Evolutionary conservation across 2,113 vertebrate genomes (phyloP), one percentile per base, ranked within the genome.

Genomic region (Jacana jacana): DNA sequence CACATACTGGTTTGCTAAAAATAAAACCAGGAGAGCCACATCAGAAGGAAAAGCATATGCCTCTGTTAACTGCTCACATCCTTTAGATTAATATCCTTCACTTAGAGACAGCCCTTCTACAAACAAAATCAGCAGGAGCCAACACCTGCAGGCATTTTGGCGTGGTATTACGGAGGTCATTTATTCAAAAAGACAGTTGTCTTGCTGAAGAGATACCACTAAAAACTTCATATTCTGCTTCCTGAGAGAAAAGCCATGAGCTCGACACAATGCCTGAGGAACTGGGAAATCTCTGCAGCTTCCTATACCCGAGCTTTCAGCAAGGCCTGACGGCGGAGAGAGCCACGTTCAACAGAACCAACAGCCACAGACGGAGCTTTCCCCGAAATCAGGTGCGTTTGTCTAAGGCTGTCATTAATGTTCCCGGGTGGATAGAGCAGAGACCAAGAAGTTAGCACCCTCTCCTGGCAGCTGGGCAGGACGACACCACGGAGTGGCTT

Each of bases 391-490:
- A 23, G 88, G 73, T 6, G 69, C 65, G 2, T 23, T 72, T 12
- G 58, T 20, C 76, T 1, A 5, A 4, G 1, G 4, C 72, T 8
- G 4, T 4, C 51, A 11, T 4, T 17, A 22, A 7, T 2, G 10
- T 4, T 35, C 10, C 87, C 61, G 4, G 7, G 40, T 20, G 44
- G 65, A 6, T 2, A 1, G 15, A 3, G 82, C 33, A 10, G 60
- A n/a, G 24, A 4, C 42, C 10, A 69, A 93, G 87, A 89, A 78
- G 71, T 39, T 33, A 93, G 89, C 91, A 90, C 96, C 97, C 96
- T 93, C 93, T 96, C 90, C 96, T 88, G 96, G 96, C 64, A 81
- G 60, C 84, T 30, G 75, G 42, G 71, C 69, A 92, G 72, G 68
- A 42, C 9, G 27, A 73, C 95, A 86, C 10, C 20, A 10, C n/a